Percentiles rank a stretch among this genome's conserved stretches.
Evolutionary conservation across 2,888 invertebrate species (phyloP).

Genomic region (Nematopogon swammerdamellus): DNA sequence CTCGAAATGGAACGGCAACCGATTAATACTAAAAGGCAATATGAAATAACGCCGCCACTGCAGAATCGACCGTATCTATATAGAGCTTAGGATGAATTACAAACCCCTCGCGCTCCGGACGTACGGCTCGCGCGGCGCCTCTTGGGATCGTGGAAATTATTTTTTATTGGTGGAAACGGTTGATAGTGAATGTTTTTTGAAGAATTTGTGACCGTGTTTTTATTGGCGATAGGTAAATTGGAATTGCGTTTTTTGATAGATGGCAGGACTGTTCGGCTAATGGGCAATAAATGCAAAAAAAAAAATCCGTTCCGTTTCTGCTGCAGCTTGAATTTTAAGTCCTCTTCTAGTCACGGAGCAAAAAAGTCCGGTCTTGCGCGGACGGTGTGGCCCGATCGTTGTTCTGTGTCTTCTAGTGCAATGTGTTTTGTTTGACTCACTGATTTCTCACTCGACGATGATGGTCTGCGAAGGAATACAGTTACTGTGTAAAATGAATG

Average conservation of each 20-base stretch:
- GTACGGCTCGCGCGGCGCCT: not conserved
- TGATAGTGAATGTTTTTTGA: slow-evolving; percentile 21
- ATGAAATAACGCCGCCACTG: not conserved
- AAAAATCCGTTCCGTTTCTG: not conserved
- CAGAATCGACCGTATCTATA: not conserved
- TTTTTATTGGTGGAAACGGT: not conserved
- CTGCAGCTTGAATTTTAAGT: not conserved
- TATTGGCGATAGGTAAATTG: slow-evolving; percentile 38
- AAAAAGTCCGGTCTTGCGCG: too few relatives aligned
- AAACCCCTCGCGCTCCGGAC: too few relatives aligned
- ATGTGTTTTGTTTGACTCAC: too few relatives aligned
- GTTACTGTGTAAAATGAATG: too few relatives aligned
- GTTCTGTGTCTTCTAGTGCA: too few relatives aligned
- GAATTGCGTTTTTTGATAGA: slow-evolving; percentile 44
- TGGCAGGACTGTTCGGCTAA: slow-evolving; percentile 26
- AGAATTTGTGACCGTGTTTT: slow-evolving; percentile 37
- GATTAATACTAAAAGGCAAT: not conserved
- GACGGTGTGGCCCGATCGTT: too few relatives aligned
- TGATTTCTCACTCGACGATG: too few relatives aligned
- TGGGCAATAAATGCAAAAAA: slow-evolving; percentile 16
- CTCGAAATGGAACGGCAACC: not conserved
- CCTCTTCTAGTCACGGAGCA: too few relatives aligned
- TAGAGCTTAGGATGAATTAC: too few relatives aligned
- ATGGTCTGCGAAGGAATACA: too few relatives aligned
- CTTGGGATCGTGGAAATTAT: not conserved